phyloP scores from a whole-genome alignment of 2,797 vertebrate genomes.

The Sphenopsis melanotis region DNA sequence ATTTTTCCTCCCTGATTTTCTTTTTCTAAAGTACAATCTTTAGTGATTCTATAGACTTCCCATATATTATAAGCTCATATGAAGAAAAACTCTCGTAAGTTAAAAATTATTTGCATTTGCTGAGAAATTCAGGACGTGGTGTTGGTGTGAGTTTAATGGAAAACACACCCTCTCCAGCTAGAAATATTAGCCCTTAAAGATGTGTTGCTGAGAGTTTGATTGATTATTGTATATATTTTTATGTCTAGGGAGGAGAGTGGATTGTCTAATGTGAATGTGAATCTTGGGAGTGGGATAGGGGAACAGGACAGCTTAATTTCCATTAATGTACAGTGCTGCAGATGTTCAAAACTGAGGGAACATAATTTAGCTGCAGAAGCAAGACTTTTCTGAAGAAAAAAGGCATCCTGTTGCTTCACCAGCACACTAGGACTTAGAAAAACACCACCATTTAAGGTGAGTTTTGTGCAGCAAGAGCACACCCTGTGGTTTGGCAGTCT shows the following conservation, averaged over 20 bases:
- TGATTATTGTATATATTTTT: background rate
- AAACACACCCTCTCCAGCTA: background rate
- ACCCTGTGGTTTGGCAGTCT: slow-evolving; percentile 79
- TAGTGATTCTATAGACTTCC: background rate
- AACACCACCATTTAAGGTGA: slow-evolving; percentile 74
- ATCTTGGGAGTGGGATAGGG: background rate
- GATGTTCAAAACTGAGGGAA: slow-evolving; percentile 49
- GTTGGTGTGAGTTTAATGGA: background rate
- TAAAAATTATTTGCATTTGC: background rate
- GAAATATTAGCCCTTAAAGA: background rate
- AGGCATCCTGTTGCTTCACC: slow-evolving; percentile 76
- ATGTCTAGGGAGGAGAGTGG: background rate
- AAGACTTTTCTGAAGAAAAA: slow-evolving; percentile 67
- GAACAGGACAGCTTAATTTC: background rate
- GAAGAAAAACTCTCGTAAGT: background rate
- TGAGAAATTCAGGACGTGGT: background rate
- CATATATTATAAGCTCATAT: background rate
- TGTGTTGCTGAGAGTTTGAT: background rate
- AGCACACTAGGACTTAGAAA: slow-evolving; percentile 77
- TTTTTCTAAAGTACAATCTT: background rate
- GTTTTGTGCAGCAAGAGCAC: slow-evolving; percentile 72
- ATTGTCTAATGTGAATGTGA: background rate
- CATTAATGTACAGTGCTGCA: slow-evolving; percentile 42
- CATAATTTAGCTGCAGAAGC: slow-evolving; percentile 64
- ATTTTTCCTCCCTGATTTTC: background rate